Evolutionary conservation across 1,140 invertebrate species (phyloP).

Genomic region (Drosophila asahinai): DNA sequence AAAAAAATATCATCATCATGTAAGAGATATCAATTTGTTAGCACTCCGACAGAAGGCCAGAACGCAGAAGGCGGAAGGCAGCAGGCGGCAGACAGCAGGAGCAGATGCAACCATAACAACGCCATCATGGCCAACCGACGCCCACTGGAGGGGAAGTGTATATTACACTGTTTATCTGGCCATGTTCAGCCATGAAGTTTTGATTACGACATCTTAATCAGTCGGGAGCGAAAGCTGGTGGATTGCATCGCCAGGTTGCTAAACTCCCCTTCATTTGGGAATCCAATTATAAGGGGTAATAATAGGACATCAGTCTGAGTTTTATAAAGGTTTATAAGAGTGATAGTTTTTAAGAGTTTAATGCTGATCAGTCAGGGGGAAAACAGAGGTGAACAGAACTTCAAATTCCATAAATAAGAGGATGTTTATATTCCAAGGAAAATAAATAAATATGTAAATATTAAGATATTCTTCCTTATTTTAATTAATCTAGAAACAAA

Average conservation of each 20-base stretch:
- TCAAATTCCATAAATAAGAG: no score
- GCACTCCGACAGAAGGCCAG: constrained; percentile 7
- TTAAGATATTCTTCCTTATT: neutral
- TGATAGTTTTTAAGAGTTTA: neutral
- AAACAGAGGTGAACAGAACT: neutral
- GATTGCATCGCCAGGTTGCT: neutral
- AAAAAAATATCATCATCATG: constrained; percentile 56
- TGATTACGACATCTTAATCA: constrained; percentile 37
- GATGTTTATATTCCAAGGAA: neutral
- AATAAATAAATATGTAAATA: neutral
- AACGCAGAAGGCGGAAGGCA: neutral
- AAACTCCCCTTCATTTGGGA: neutral
- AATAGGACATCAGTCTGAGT: neutral
- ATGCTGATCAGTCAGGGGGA: neutral
- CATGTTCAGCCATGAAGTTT: constrained; percentile 22
- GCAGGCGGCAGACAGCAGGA: neutral
- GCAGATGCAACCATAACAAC: constrained; percentile 19
- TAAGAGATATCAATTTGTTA: constrained; percentile 70
- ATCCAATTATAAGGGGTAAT: constrained; percentile 7
- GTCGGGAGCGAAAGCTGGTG: constrained; percentile 4
- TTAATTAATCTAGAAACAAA: no score
- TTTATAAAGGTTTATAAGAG: neutral
- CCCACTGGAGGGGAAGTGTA: constrained; percentile 10
- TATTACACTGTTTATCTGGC: constrained; percentile 25
- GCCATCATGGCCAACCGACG: constrained; percentile 6